These are phyloP conservation scores for Platorchestia sp. DNA, from an alignment of 1,140 invertebrate species.

Conservation along the genomic window DNA sequence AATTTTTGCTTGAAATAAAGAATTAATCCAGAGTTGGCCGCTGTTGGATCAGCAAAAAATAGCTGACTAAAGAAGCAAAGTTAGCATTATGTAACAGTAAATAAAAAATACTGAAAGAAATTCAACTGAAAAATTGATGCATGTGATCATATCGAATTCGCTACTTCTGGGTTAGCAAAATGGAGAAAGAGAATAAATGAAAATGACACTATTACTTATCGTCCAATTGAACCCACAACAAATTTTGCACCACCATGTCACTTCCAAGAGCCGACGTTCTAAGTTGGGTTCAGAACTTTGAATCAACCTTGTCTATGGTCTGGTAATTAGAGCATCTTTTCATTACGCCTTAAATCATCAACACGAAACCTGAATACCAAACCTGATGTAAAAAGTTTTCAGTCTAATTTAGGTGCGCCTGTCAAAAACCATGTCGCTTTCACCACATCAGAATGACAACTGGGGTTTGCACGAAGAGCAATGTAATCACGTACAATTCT, in stretches of 20 bases:
- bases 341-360: background rate
- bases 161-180: background rate
- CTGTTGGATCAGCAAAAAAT: no score
- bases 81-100: background rate
- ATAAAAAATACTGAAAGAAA: no score
- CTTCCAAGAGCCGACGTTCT: background rate
- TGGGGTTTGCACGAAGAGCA: no score
- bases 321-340: background rate
- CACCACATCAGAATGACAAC: background rate
- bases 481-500: no score
- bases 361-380: background rate
- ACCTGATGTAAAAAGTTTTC: background rate
- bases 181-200: background rate
- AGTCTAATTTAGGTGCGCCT: background rate
- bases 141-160: no score
- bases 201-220: background rate
- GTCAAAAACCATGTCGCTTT: background rate
- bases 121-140: background rate
- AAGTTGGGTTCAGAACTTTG: background rate
- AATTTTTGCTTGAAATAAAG: no score
- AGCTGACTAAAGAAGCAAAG: no score
- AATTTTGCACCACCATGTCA: background rate
- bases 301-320: background rate
- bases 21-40: no score
- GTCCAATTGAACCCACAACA: background rate